These are phyloP conservation scores for Schizothorax lantsangensis DNA, from an alignment of 2,797 vertebrate species.

Conservation along the genomic window DNA sequence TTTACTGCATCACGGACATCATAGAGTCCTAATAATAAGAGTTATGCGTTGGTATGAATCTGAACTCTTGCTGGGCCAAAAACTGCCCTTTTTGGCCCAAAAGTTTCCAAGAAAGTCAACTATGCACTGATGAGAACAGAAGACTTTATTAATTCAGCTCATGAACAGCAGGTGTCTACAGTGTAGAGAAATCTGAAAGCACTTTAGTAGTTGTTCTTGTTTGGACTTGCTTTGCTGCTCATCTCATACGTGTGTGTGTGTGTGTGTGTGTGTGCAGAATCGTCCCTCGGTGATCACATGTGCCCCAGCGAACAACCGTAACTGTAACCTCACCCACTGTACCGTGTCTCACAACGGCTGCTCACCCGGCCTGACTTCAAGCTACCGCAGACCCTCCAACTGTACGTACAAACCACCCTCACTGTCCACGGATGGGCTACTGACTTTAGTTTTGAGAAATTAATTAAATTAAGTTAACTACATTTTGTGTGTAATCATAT, in stretches of 20 bases:
- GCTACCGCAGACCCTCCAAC: conserved; percentile 87
- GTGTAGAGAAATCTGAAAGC: not conserved
- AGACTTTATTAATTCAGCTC: not conserved
- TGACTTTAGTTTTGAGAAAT: too few relatives aligned
- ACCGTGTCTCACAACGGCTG: conserved; percentile 92
- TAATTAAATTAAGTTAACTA: not conserved
- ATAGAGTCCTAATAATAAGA: too few relatives aligned
- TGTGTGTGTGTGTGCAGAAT: conserved; percentile 79
- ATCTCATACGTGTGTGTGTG: conserved; percentile 32
- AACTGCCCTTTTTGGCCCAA: too few relatives aligned
- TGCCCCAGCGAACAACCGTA: conserved; percentile 92
- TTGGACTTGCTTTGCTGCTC: not conserved
- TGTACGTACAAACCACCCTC: conserved; percentile 79
- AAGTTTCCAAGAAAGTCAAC: not conserved
- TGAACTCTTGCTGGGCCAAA: not conserved
- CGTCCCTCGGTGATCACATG: conserved; percentile 98
- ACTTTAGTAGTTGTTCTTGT: not conserved
- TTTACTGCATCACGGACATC: too few relatives aligned
- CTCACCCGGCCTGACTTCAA: conserved; percentile 75
- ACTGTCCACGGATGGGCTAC: not conserved
- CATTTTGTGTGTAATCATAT: not conserved
- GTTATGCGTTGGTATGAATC: not conserved
- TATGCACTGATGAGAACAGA: not conserved
- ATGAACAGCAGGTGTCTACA: not conserved
- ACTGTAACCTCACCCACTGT: conserved; percentile 97